Evolutionary conservation across 2,797 vertebrate species (phyloP), one percentile per base, ranked within the genome.

Genomic region (Bryconaethiops microstoma): DNA sequence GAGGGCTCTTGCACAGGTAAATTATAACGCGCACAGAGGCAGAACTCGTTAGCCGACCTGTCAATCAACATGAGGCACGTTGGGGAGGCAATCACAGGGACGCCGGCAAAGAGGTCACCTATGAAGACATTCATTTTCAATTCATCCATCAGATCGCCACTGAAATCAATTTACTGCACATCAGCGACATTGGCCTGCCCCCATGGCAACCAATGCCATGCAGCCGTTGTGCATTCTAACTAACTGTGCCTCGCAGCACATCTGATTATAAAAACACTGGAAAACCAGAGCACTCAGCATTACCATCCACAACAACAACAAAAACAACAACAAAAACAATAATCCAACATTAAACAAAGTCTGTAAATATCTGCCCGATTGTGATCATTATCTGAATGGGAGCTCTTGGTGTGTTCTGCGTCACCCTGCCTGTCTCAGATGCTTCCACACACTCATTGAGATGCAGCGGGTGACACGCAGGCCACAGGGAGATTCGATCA

Each of bases 61-160:
- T 90, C 88, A 90, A 84, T 91, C 88, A 88, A 55, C 13, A 55
- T 39, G 71, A 84, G 74, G 23, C 71, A 79, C 77, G 80, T 82
- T 86, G 87, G 86, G 78, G 85, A 90, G 89, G 90, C 88, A 88
- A 45, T 50, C 76, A 84, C 90, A 79, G 88, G 88, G 76, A 87
- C 84, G 84, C 40, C 0, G 81, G 79, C 73, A 76, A 84, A 84
- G 86, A 85, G 87, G 86, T 90, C 85, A 89, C 76, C 85, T 88
- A 92, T 65, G 74, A 91, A 90, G 86, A 88, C 76, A 84, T 87
- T 90, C 86, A 80, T 71, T 91, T 89, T 91, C 86, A 85, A 87
- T 84, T 91, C 84, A 91, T 90, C 86, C 86, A 89, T 86, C 83
- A 85, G 87, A 85, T 82, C 83, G 79, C 80, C 84, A 80, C 80